These are phyloP conservation scores for Gila orcuttii DNA, from an alignment of 2,113 vertebrate species.

Conservation along the genomic window DNA sequence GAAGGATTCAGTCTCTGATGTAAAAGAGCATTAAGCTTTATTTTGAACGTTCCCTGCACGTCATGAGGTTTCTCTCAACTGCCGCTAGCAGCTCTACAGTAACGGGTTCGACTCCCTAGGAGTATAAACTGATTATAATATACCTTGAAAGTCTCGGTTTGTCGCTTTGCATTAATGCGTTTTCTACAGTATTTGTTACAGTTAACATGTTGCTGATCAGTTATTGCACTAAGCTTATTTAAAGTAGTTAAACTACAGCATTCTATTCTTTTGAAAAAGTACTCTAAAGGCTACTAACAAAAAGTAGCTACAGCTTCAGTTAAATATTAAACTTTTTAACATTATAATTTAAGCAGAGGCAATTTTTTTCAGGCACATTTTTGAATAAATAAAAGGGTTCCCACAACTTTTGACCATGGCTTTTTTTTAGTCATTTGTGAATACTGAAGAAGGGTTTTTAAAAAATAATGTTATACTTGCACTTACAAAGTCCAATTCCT, in stretches of 20 bases:
- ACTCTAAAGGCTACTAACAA: neutral
- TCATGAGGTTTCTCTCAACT: neutral
- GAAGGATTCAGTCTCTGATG: slow-evolving; percentile 33
- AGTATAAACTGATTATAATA: slow-evolving; percentile 5
- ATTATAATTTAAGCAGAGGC: neutral
- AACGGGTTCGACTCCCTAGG: neutral
- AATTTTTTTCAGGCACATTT: neutral
- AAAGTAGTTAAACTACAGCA: neutral
- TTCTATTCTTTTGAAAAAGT: neutral
- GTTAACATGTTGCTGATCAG: neutral
- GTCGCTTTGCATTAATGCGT: neutral
- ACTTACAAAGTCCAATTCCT: neutral
- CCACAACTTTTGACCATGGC: neutral
- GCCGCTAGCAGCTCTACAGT: neutral
- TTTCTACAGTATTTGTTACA: neutral
- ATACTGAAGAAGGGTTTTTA: neutral
- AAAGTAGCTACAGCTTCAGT: neutral
- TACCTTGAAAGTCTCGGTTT: neutral
- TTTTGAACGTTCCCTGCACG: slow-evolving; percentile 10
- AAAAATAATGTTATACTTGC: neutral
- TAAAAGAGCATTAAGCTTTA: slow-evolving; percentile 14
- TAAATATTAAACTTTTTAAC: neutral
- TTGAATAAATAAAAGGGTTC: neutral
- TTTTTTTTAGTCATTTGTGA: neutral
- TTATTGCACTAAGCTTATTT: neutral